phyloP scores from a whole-genome alignment of 2,888 invertebrate genomes.

The Labia minor region DNA sequence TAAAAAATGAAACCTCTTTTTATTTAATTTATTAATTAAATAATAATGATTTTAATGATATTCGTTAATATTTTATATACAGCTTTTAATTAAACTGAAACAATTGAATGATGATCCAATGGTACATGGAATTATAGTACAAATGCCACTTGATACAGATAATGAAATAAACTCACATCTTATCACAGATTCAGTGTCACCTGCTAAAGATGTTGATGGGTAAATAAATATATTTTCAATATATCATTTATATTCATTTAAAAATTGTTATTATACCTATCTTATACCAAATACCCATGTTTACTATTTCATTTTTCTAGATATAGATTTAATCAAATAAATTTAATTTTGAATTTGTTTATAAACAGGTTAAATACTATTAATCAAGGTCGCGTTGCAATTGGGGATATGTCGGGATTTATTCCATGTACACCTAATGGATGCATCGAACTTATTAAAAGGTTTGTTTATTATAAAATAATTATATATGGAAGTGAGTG shows the following conservation, averaged over 20 bases:
- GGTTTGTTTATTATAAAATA: constrained; percentile 33
- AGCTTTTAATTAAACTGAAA: constrained; percentile 59
- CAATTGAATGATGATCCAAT: constrained; percentile 69
- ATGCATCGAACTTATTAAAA: constrained; percentile 81
- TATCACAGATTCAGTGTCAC: constrained; percentile 76
- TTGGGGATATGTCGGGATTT: constrained; percentile 81
- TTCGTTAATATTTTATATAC: constrained; percentile 29
- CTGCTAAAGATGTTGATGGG: constrained; percentile 94
- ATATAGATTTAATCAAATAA: background rate
- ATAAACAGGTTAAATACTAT: constrained; percentile 64
- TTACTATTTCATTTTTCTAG: background rate
- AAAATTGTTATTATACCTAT: background rate
- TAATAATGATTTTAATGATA: no score
- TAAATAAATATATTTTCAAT: constrained; percentile 38
- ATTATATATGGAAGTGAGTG: no score
- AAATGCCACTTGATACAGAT: constrained; percentile 84
- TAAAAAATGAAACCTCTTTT: background rate
- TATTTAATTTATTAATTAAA: no score
- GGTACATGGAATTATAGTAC: constrained; percentile 92
- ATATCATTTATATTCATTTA: no score
- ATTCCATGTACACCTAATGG: constrained; percentile 96
- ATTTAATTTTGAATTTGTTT: constrained; percentile 18
- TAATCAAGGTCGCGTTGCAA: constrained; percentile 85
- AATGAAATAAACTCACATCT: constrained; percentile 74
- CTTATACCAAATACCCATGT: background rate